A percentile compares a stretch with the other conserved stretches of the same genome.
These are phyloP conservation scores for Opisthocomus hoazin DNA, from an alignment of 2,113 vertebrate species.

Conservation along the genomic window DNA sequence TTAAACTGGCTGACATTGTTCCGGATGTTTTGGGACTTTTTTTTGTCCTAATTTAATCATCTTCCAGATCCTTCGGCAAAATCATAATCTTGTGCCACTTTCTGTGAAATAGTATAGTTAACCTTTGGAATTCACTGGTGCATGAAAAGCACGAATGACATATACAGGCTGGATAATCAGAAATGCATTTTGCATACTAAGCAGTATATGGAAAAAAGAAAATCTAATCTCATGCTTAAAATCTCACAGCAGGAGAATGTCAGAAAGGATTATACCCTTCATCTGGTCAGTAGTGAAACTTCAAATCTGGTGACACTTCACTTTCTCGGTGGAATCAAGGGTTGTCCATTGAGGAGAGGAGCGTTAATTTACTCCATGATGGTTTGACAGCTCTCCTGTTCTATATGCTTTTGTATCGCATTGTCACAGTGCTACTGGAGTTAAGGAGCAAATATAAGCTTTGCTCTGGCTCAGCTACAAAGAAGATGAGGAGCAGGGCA, in stretches of 20 bases:
- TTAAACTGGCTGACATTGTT: neutral
- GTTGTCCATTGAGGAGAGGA: neutral
- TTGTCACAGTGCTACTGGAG: conserved; percentile 19
- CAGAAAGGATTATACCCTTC: conserved; percentile 30
- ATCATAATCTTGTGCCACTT: neutral
- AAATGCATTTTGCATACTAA: neutral
- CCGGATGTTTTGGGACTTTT: neutral
- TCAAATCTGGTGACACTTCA: neutral
- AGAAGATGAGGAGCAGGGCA: neutral
- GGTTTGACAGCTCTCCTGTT: neutral
- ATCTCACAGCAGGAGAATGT: conserved; percentile 18
- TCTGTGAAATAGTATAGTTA: neutral
- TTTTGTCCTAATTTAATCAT: neutral
- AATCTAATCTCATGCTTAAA: conserved; percentile 30
- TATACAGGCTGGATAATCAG: neutral
- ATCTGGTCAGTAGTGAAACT: neutral
- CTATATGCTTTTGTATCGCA: conserved; percentile 41
- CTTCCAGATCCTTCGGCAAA: neutral
- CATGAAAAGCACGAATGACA: conserved; percentile 16
- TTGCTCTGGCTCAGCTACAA: neutral
- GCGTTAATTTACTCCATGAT: conserved; percentile 7
- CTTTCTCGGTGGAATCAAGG: neutral
- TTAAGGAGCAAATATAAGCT: neutral
- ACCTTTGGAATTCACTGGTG: conserved; percentile 33
- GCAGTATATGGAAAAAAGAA: neutral